Evolutionary conservation across 2,888 invertebrate genomes (phyloP), one percentile per base, ranked within the genome.

Genomic region (Stenichneumon culpator): DNA sequence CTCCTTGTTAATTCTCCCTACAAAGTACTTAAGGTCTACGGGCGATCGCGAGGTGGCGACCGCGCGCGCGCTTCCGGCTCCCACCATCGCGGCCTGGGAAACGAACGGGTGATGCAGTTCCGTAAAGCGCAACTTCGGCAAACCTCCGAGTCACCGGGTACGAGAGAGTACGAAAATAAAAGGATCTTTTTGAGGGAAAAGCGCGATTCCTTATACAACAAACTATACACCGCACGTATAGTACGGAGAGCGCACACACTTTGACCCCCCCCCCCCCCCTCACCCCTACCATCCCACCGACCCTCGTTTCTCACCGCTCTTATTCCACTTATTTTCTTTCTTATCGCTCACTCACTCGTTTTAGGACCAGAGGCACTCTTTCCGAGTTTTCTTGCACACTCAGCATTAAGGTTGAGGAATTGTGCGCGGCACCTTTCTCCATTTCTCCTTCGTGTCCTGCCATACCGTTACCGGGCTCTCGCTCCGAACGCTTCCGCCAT

Each of bases 1-100:
- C 80, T 87, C 77, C 83, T 84, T 85, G 87, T 86, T 87, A 86
- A 86, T 85, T 85, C 85, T 79, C 83, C 65, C 85, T 85, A 82
- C 86, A 79, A 85, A 87, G 86, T 86, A 85, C 87, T 87, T 86
- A 86, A 84, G 84, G 86, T 84, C 84, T 70, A 60, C 70, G 32
- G 83, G 78, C 75, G 65, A 86, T 78, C 47, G 63, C 57, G 65
- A 82, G 83, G 82, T 79, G 78, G 73, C 54, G 63, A 44, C 32
- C 19, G 14, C 67, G 52, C 67, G 50, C 68, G 73, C 39, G 73
- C 57, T 65, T 73, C n/a, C 60, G 28, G 28, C 32, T 22, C 52
- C 54, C 32, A 32, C 77, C 63, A 79, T 77, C 73, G 69, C 74
- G 75, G 78, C 81, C 77, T 87, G 87, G 85, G 87, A 87, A 87